Base-by-base conservation (phyloP, 2,797 vertebrate genomes). In the Eulemur mongoz region DNA sequence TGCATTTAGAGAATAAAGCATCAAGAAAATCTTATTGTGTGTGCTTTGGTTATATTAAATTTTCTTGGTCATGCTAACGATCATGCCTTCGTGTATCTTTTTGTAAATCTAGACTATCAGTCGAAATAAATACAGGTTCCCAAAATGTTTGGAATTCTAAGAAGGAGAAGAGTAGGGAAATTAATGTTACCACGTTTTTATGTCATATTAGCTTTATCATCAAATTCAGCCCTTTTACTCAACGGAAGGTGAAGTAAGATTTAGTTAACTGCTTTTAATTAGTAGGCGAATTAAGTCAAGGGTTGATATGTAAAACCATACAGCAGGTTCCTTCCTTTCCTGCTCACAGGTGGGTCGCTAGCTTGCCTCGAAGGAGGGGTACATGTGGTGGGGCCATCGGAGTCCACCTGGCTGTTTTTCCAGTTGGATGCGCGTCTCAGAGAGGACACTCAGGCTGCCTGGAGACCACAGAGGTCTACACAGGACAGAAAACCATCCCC, bases 131-230 rank as follows among this genome's bases (percentile, higher is more conserved):
- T 32, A 50, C 2, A 79, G 65, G 32, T 93, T 83, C 40, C 1
- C 32, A 69, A 48, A 91, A 78, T 69, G 15, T 76, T 35, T 92
- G 30, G 18, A 82, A 93, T 79, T 72, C 50, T 54, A 79, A 91
- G 73, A n/a, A 67, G 76, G 30, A 82, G 11, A 22, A 96, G 32
- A 61, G 6, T 30, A 45, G 48, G 45, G 57, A 79, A 84, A 92
- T n/a, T 30, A n/a, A 67, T 69, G 43, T 75, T 59, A 57, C 38
- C 22, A 5, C 27, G 3, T 92, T 86, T 95, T 92, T 70, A 59
- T n/a, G 11, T 27, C 23, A 4, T 43, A 35, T 17, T 59, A 79
- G 27, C 40, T 81, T 61, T 61, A 40, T 72, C 38, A 25, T 63
- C 18, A 25, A 70, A 80, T 92, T n/a, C 30, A 54, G 40, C 22